Evolutionary conservation across 2,113 vertebrate genomes (phyloP).

Genomic region (Ophthalmolycus amberensis): DNA sequence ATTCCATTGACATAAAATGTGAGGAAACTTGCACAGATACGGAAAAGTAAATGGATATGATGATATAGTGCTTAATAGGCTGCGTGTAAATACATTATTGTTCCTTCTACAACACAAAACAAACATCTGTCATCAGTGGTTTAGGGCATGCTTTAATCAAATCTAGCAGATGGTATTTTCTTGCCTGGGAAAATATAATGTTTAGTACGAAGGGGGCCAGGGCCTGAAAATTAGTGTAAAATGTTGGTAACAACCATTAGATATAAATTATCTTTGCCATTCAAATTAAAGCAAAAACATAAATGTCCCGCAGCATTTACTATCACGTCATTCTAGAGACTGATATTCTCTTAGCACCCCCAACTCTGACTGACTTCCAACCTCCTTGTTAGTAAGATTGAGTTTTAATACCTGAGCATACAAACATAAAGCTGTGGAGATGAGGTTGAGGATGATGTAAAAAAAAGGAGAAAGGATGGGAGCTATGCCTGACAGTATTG

Average conservation of each 20-base stretch:
- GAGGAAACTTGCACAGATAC: not conserved
- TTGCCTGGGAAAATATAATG: not conserved
- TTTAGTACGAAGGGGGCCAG: not conserved
- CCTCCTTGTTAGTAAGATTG: not conserved
- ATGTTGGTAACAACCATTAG: not conserved
- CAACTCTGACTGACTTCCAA: too few species aligned
- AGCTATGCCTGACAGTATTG: not conserved
- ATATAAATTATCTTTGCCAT: not conserved
- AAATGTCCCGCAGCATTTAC: not conserved
- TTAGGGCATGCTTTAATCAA: not conserved
- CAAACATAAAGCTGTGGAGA: conserved; percentile 9
- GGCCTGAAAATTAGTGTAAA: not conserved
- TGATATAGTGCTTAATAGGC: conserved; percentile 6
- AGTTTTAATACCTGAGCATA: conserved; percentile 17
- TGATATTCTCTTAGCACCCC: too few species aligned
- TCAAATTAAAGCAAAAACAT: not conserved
- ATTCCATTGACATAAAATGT: conserved; percentile 8
- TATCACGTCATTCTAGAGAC: not conserved
- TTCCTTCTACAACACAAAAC: not conserved
- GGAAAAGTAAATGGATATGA: not conserved
- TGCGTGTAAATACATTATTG: conserved; percentile 1
- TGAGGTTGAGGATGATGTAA: not conserved
- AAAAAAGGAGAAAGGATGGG: not conserved
- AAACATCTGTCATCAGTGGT: not conserved
- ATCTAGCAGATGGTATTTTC: not conserved